These are phyloP conservation scores for Dyspetes luteomarginatus DNA, from an alignment of 2,888 invertebrate species.

Conservation along the genomic window DNA sequence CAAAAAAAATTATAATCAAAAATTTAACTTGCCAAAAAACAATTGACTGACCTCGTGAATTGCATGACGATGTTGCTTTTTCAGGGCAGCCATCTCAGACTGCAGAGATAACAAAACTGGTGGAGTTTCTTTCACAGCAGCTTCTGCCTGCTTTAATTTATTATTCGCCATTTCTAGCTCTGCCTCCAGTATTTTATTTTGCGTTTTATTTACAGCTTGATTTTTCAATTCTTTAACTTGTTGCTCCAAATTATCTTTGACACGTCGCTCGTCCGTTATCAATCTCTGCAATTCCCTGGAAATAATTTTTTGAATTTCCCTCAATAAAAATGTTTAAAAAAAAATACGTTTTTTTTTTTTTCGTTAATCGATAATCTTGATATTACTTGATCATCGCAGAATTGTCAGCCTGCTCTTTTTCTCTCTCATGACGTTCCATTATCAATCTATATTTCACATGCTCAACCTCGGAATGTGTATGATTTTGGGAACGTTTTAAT, in stretches of 20 bases:
- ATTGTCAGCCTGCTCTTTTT: constrained; percentile 92
- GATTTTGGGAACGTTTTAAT: constrained; percentile 85
- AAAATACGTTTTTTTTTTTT: not conserved
- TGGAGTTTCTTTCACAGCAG: constrained; percentile 86
- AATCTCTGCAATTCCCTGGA: constrained; percentile 91
- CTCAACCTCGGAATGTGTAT: constrained; percentile 86
- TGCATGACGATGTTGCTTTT: constrained; percentile 89
- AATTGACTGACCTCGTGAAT: constrained; percentile 85
- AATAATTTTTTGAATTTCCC: constrained; percentile 1
- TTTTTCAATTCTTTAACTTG: constrained; percentile 85
- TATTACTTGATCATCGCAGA: constrained; percentile 89
- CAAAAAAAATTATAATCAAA: not conserved
- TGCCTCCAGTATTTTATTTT: constrained; percentile 85
- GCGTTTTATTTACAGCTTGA: constrained; percentile 82
- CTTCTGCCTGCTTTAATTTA: constrained; percentile 87
- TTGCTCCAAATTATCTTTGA: constrained; percentile 90
- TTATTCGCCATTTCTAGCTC: constrained; percentile 88
- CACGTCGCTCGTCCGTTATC: constrained; percentile 89
- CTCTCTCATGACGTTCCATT: constrained; percentile 91
- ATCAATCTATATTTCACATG: constrained; percentile 90
- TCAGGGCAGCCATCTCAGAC: constrained; percentile 89
- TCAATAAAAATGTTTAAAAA: not conserved
- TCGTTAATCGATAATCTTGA: constrained; percentile 11
- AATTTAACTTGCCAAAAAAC: constrained; percentile 27
- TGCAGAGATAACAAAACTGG: constrained; percentile 88